Evolutionary conservation across 2,113 vertebrate genomes (phyloP), one percentile per base, ranked within the genome.

Genomic region (Leptocoma aspasia): DNA sequence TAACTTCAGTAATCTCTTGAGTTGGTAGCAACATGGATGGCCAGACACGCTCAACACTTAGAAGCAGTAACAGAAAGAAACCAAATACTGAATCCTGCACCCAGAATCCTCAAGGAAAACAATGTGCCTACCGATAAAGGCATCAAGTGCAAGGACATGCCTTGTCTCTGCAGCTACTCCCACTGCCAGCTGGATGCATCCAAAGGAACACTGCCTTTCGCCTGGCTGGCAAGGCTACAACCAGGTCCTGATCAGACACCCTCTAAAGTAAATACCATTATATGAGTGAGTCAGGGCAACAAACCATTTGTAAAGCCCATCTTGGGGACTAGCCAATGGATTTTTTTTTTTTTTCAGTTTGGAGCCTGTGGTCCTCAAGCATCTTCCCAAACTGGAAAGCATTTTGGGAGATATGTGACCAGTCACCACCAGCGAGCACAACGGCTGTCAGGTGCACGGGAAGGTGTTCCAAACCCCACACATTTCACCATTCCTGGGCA

Each of bases 341-440:
- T 41, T 60, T 21, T 42, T 49, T 81, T 57, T 49, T 59, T 65
- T 52, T 45, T 47, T 26, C 65, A 6, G 11, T 72, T 60, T 28
- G 71, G 31, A 83, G 39, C 24, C 61, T 20, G 2, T 5, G 16
- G 56, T 35, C 82, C 49, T 70, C 57, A 78, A 45, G 64, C 0
- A 0, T 39, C 28, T 27, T 28, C 72, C 33, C 30, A 56, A 10
- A 35, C 54, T 16, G 17, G 14, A n/a, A 91, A 60, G n/a, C 31
- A 3, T 37, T 17, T 20, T 4, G 19, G 31, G 30, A 11, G 28
- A 31, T 2, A n/a, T 8, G 49, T 3, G 2, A 10, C 23, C 39
- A 9, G 35, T 10, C 28, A 9, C n/a, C 59, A n/a, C 0, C 21
- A 35, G 39, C 2, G 7, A 61, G 31, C 10, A 7, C 4, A 31